A percentile compares a stretch with the other conserved stretches of the same genome.
phyloP scores from a whole-genome alignment of 2,888 invertebrate species.

The Ernsta delagoae region DNA sequence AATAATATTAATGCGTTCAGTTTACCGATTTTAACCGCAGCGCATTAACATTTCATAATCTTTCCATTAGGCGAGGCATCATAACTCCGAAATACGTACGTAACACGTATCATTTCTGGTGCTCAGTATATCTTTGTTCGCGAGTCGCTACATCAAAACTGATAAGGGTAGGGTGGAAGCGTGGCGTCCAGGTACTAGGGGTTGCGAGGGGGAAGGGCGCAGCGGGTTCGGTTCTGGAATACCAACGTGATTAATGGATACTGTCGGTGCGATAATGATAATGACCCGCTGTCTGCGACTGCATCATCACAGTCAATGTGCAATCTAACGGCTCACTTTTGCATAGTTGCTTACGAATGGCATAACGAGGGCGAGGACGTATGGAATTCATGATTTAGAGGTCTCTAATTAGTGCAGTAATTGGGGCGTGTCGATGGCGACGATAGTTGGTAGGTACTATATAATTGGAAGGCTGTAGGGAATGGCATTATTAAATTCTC shows the following conservation, averaged over 20 bases:
- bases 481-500: constrained; percentile 55
- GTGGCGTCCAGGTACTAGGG: constrained; percentile 79
- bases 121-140: constrained; percentile 63
- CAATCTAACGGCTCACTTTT: constrained; percentile 61
- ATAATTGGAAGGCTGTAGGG: constrained; percentile 16
- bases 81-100: constrained; percentile 51
- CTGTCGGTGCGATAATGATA: constrained; percentile 77
- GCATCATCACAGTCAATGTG: constrained; percentile 77
- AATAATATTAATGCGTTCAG: constrained; percentile 7
- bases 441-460: not conserved
- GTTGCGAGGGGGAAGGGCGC: constrained; percentile 46
- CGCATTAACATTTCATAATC: constrained; percentile 26
- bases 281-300: constrained; percentile 74
- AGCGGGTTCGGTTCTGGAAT: constrained; percentile 64
- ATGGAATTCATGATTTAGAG: constrained; percentile 40
- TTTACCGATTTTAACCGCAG: constrained; percentile 7
- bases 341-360: constrained; percentile 57
- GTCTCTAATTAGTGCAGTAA: constrained; percentile 43
- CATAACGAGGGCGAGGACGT: constrained; percentile 49
- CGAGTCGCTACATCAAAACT: constrained; percentile 71
- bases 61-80: constrained; percentile 27
- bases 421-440: constrained; percentile 20
- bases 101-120: constrained; percentile 54
- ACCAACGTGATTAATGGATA: constrained; percentile 83
- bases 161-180: constrained; percentile 82